phyloP scores from a whole-genome alignment of 2,888 invertebrate species.

The Gymnoscelis rufifasciata region DNA sequence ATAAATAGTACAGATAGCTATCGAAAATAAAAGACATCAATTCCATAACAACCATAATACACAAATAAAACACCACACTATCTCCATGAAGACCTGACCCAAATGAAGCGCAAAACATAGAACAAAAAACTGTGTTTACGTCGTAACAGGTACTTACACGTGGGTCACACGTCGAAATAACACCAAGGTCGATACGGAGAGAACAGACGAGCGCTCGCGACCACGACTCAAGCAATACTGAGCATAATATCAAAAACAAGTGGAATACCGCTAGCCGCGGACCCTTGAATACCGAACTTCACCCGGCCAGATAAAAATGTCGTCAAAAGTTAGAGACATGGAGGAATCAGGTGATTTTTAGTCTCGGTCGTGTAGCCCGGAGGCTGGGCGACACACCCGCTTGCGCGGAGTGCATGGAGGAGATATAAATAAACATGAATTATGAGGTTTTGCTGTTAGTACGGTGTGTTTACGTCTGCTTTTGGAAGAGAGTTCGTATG shows the following conservation, averaged over 20 bases:
- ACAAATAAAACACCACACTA: not conserved
- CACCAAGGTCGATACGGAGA: slow-evolving; percentile 50
- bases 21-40: too few species aligned
- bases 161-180: slow-evolving; percentile 50
- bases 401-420: not conserved
- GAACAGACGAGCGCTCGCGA: slow-evolving; percentile 27
- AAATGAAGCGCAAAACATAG: not conserved
- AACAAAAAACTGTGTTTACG: not conserved
- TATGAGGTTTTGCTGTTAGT: not conserved
- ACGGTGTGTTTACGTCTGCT: not conserved
- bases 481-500: not conserved
- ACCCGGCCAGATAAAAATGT: slow-evolving; percentile 5
- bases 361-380: slow-evolving; percentile 1
- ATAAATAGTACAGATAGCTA: too few species aligned
- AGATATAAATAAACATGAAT: not conserved
- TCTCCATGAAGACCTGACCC: not conserved
- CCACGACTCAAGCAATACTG: slow-evolving; percentile 18
- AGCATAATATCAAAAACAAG: slow-evolving; percentile 3
- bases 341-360: slow-evolving; percentile 3
- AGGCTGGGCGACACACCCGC: slow-evolving; percentile 18
- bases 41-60: not conserved
- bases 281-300: slow-evolving; percentile 8
- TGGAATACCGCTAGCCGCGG: not conserved
- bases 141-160: slow-evolving; percentile 47
- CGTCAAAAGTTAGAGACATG: not conserved